A percentile compares a stretch with the other conserved stretches of the same genome.
phyloP scores from a whole-genome alignment of 2,113 vertebrate genomes.

The Ivindomyrus marchei region DNA sequence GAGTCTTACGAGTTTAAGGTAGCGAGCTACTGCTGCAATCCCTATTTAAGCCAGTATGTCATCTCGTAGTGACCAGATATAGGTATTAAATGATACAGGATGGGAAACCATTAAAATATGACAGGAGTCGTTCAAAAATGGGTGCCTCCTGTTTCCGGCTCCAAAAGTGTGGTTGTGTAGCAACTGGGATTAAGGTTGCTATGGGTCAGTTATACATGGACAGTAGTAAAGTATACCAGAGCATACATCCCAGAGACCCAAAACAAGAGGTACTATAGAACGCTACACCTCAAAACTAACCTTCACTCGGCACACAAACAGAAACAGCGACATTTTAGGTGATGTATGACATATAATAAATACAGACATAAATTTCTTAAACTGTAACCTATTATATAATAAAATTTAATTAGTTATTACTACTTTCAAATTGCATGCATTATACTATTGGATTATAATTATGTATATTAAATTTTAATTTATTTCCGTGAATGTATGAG shows the following conservation, averaged over 20 bases:
- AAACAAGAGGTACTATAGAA: not conserved
- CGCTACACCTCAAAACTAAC: not conserved
- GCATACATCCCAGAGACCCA: not conserved
- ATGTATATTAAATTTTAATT: not conserved
- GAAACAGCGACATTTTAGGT: not conserved
- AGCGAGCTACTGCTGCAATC: not conserved
- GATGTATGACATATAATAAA: not conserved
- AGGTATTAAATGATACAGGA: not conserved
- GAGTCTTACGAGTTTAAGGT: slow-evolving; percentile 95
- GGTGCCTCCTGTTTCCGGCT: not conserved
- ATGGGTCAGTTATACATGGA: not conserved
- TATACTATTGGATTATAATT: not conserved
- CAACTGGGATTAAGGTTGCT: not conserved
- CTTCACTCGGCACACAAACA: not conserved
- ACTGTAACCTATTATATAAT: not conserved
- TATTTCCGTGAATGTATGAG: not conserved
- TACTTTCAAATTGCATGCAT: not conserved
- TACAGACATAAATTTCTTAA: not conserved
- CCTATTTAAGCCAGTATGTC: not conserved
- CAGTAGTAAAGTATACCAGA: not conserved
- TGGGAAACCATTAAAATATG: not conserved
- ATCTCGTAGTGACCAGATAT: not conserved
- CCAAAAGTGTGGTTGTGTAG: not conserved
- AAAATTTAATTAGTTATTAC: not conserved
- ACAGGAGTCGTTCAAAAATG: not conserved